Base-by-base conservation (phyloP, 2,113 vertebrate genomes). In the Catharus minimus region DNA sequence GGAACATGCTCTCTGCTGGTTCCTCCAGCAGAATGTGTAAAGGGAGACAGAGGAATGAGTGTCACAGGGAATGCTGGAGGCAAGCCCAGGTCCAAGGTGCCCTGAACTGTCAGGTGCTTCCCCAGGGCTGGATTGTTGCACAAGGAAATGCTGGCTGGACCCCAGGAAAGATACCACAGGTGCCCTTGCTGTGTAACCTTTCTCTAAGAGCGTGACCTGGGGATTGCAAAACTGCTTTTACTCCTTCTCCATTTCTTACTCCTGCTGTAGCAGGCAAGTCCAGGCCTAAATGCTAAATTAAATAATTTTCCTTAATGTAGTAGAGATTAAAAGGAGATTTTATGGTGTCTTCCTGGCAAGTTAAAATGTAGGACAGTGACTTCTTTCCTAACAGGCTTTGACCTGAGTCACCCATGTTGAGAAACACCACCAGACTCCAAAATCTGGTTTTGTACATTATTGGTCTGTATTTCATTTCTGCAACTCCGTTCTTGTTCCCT, bases 81-180 rank as follows among this genome's bases (percentile, higher is more conserved):
- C 5, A 11, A 16, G 55, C 50, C 44, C 60, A 52, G 78, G 4
- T 8, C 15, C 36, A 9, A 16, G 44, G 55, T 44, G 44, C 32
- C 24, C 2, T n/a, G 33, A 46, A 28, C 5, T 53, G 38, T 28
- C n/a, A 14, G 33, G 1, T 56, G 47, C 1, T 8, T 66, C 60
- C 20, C 7, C 32, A 10, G 66, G 16, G 26, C 46, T 57, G 20
- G 20, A 5, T 33, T 24, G 15, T 13, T 32, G 69, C 22, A 19
- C 36, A 28, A 3, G 38, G 32, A 30, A 11, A 6, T 4, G 16
- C 21, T 7, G n/a, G 19, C 62, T 64, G 57, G 36, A 64, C 9
- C 2, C 17, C 41, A n/a, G 7, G 6, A 8, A 5, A 22, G n/a
- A 14, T 1, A 7, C 3, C 2, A 1, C 55, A 2, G 36, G 4